Conservation (phyloP, 2,113 vertebrate genomes). For the Cephalopterus ornatus region DNA sequence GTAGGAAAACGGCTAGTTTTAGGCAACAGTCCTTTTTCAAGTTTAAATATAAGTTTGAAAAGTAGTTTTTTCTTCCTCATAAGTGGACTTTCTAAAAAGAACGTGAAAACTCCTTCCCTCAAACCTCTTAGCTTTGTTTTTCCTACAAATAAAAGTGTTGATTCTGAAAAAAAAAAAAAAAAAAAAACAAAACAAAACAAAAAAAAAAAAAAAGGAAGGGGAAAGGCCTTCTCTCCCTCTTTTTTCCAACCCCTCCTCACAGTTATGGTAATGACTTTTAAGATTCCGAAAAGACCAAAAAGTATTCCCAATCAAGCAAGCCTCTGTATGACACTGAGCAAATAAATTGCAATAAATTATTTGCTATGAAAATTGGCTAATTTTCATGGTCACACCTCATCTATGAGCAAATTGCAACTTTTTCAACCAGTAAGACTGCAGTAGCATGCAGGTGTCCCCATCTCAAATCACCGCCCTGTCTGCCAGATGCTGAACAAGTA, state of each 20-base stretch:
- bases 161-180: background rate
- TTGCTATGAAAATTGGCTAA: background rate
- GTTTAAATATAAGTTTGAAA: constrained; percentile 58
- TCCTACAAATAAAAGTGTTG: background rate
- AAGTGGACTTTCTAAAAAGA: background rate
- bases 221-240: fast-evolving
- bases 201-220: too few species aligned
- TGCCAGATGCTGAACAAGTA: background rate
- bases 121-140: constrained; percentile 6
- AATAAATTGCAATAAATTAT: background rate
- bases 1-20: constrained; percentile 68
- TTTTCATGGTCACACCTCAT: background rate
- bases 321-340: background rate
- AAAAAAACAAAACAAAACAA: too few species aligned
- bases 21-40: constrained; percentile 55
- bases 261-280: background rate
- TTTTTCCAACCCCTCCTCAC: too few species aligned
- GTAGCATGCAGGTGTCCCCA: background rate
- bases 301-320: background rate
- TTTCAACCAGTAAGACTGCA: background rate
- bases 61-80: constrained; percentile 6
- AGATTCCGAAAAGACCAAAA: background rate
- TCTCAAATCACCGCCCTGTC: background rate
- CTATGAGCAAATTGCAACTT: background rate
- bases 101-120: constrained; percentile 26